phyloP scores from a whole-genome alignment of 2,797 vertebrate genomes.

The Lerista edwardsae region DNA sequence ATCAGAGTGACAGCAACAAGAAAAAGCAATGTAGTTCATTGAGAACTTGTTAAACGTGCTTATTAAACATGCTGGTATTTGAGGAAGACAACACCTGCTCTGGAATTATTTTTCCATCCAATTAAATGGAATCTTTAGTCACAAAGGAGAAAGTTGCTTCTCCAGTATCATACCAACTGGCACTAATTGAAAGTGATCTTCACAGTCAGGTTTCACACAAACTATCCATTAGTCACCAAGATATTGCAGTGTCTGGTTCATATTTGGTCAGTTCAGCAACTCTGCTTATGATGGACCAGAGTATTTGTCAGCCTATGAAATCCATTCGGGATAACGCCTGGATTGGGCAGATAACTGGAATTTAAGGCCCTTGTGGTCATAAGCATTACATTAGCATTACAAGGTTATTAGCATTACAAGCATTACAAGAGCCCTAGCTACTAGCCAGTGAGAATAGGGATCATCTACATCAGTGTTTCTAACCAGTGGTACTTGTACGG shows the following conservation, averaged over 20 bases:
- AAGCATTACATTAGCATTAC: neutral
- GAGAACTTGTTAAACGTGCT: no score
- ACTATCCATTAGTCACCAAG: neutral
- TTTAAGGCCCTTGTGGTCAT: neutral
- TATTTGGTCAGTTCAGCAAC: neutral
- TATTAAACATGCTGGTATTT: conserved; percentile 11
- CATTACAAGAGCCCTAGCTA: neutral
- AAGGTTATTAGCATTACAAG: neutral
- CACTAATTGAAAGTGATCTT: neutral
- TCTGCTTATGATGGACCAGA: neutral
- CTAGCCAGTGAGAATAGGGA: neutral
- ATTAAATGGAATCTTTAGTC: neutral
- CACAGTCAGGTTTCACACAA: neutral
- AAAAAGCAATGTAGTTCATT: conserved; percentile 26
- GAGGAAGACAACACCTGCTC: neutral
- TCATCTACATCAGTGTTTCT: no score
- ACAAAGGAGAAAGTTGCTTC: conserved; percentile 12
- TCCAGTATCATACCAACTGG: neutral
- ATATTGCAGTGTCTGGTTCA: neutral
- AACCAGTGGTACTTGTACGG: no score
- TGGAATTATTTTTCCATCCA: conserved; percentile 14
- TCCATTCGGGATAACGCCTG: neutral
- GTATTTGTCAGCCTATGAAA: neutral
- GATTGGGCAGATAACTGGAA: neutral
- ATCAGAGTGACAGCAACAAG: neutral